Evolutionary conservation across 2,888 invertebrate genomes (phyloP).

Genomic region (Dyspetes luteomarginatus): DNA sequence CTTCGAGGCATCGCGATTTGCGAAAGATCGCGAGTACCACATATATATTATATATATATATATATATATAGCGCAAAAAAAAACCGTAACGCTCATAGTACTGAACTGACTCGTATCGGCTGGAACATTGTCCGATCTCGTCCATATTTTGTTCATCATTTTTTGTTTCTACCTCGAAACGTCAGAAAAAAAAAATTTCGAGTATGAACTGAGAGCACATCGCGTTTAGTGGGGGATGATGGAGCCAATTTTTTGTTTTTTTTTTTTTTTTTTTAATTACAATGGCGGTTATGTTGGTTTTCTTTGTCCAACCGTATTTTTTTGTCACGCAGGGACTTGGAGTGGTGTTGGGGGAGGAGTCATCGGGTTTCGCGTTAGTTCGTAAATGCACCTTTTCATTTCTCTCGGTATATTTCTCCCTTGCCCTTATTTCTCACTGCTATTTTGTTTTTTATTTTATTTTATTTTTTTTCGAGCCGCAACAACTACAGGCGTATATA

Average conservation of each 20-base stretch:
- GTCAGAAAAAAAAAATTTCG: neutral
- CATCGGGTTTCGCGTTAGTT: conserved; percentile 40
- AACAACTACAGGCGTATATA: conserved; percentile 24
- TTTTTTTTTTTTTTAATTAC: neutral
- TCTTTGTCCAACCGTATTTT: neutral
- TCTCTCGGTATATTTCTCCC: conserved; percentile 1
- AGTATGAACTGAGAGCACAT: conserved; percentile 27
- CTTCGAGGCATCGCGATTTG: conserved; percentile 39
- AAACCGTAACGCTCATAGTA: neutral
- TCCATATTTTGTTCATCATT: neutral
- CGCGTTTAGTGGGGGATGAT: conserved; percentile 15
- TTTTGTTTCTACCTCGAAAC: neutral
- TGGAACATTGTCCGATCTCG: neutral
- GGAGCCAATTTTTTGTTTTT: conserved; percentile 11
- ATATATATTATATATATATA: neutral
- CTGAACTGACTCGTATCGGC: neutral
- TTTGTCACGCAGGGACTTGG: conserved; percentile 8
- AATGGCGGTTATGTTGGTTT: conserved; percentile 1
- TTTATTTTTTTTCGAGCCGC: conserved; percentile 10
- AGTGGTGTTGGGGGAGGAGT: conserved; percentile 51
- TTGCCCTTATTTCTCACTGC: neutral
- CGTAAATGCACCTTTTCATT: conserved; percentile 1
- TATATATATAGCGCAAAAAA: neutral
- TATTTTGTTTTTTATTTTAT: neutral
- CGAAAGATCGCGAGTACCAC: neutral